These are phyloP conservation scores for Allacma fusca DNA, from an alignment of 2,888 invertebrate genomes.

Conservation along the genomic window DNA sequence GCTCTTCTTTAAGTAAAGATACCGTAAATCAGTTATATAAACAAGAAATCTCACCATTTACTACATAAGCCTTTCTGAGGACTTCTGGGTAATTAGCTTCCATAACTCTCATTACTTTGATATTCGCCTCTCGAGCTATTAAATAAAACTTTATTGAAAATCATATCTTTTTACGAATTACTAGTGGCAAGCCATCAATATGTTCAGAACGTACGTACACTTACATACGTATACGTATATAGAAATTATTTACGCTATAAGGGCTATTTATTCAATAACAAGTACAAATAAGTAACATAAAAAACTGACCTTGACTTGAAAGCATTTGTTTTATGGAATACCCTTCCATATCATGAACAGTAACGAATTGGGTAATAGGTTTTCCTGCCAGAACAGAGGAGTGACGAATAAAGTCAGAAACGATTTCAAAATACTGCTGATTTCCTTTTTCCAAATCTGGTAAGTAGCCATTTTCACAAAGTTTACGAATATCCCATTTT, in stretches of 20 bases:
- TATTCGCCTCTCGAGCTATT: conserved; percentile 29
- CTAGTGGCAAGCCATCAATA: too few species aligned
- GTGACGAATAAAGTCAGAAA: conserved; percentile 1
- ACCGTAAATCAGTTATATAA: neutral
- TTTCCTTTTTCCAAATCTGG: conserved; percentile 9
- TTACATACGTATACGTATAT: too few species aligned
- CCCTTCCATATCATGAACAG: conserved; percentile 41
- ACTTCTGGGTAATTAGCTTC: conserved; percentile 36
- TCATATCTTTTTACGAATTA: too few species aligned
- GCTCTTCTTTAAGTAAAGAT: too few species aligned
- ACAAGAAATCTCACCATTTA: conserved; percentile 38
- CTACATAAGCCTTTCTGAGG: conserved; percentile 21
- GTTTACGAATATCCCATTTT: conserved; percentile 31
- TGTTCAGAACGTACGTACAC: too few species aligned
- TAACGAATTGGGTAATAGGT: conserved; percentile 33
- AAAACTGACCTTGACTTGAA: conserved; percentile 31
- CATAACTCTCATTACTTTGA: conserved; percentile 36
- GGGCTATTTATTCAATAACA: too few species aligned
- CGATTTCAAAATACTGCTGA: conserved; percentile 20
- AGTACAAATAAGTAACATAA: too few species aligned
- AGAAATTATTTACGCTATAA: too few species aligned
- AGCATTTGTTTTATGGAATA: conserved; percentile 41
- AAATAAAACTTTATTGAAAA: neutral
- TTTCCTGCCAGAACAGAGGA: neutral
- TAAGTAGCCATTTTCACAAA: conserved; percentile 36